Percentiles rank a stretch among this genome's conserved stretches.
phyloP scores from a whole-genome alignment of 1,140 invertebrate species.

The Ostrea denselamellosa region DNA sequence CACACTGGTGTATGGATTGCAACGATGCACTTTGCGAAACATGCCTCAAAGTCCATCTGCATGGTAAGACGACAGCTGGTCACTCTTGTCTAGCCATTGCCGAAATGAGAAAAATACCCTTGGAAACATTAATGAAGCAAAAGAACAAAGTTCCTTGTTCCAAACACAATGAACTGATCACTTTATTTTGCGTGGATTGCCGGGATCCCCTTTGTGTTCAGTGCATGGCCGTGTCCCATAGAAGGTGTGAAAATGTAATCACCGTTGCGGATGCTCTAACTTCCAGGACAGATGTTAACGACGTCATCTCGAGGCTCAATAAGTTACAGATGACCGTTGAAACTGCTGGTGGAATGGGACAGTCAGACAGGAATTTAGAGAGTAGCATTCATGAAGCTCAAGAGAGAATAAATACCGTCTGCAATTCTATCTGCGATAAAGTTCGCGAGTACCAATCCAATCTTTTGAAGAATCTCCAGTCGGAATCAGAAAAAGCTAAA shows the following conservation, averaged over 20 bases:
- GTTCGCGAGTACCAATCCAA: constrained; percentile 63
- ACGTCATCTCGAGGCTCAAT: constrained; percentile 59
- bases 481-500: constrained; percentile 55
- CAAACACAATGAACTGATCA: constrained; percentile 66
- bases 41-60: constrained; percentile 86
- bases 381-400: constrained; percentile 62
- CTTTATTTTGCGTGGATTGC: constrained; percentile 69
- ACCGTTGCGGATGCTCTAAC: constrained; percentile 66
- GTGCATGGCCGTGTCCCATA: constrained; percentile 66
- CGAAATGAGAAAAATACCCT: constrained; percentile 64
- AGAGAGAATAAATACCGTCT: constrained; percentile 56
- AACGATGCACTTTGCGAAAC: constrained; percentile 86
- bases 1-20: constrained; percentile 82
- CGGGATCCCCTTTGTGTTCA: constrained; percentile 66
- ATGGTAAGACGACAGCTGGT: constrained; percentile 85
- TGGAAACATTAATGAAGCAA: constrained; percentile 67
- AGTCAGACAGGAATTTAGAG: constrained; percentile 57
- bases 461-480: constrained; percentile 62
- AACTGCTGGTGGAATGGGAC: constrained; percentile 52
- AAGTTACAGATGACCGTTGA: constrained; percentile 54
- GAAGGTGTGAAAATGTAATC: constrained; percentile 67
- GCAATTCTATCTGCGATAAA: constrained; percentile 59
- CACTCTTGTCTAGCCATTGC: constrained; percentile 82
- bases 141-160: constrained; percentile 64
- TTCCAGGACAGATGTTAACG: constrained; percentile 63